phyloP scores from a whole-genome alignment of 2,888 invertebrate genomes.

The Frankliniella fusca region DNA sequence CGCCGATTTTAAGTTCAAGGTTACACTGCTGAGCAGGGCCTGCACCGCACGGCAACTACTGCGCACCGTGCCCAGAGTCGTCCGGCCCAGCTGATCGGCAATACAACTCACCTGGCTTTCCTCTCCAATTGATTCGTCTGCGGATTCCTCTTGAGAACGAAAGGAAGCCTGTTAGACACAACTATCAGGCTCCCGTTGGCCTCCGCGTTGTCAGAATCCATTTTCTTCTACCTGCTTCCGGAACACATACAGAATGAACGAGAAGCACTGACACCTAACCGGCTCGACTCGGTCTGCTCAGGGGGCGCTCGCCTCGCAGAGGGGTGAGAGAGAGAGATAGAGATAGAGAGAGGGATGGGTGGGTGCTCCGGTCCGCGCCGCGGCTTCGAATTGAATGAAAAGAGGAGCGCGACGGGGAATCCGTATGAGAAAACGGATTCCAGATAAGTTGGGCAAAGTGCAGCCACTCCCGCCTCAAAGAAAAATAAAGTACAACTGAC shows the following conservation, averaged over 20 bases:
- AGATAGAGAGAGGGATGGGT: not conserved
- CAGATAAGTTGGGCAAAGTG: conserved; percentile 22
- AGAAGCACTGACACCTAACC: not conserved
- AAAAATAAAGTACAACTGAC: conserved; percentile 8
- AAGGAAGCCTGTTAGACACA: conserved; percentile 85
- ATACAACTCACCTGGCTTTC: conserved; percentile 69
- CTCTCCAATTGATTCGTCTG: conserved; percentile 67
- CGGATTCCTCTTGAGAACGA: conserved; percentile 73
- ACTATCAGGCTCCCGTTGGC: conserved; percentile 72
- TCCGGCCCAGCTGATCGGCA: not conserved
- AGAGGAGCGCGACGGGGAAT: not conserved
- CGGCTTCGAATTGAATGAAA: not conserved
- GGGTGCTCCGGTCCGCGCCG: not conserved
- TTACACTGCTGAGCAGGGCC: not conserved
- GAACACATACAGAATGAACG: not conserved
- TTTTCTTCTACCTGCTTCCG: not conserved
- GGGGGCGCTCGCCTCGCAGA: too few species aligned
- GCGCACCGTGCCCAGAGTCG: too few species aligned
- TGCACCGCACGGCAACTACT: not conserved
- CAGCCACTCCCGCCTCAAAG: not conserved
- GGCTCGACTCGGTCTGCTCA: not conserved
- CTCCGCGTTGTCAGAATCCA: not conserved
- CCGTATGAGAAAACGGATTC: conserved; percentile 13
- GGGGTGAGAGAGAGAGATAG: too few species aligned
- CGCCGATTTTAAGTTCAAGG: conserved; percentile 17